Evolutionary conservation across 2,888 invertebrate genomes (phyloP).

Genomic region (Mylabris sibirica): DNA sequence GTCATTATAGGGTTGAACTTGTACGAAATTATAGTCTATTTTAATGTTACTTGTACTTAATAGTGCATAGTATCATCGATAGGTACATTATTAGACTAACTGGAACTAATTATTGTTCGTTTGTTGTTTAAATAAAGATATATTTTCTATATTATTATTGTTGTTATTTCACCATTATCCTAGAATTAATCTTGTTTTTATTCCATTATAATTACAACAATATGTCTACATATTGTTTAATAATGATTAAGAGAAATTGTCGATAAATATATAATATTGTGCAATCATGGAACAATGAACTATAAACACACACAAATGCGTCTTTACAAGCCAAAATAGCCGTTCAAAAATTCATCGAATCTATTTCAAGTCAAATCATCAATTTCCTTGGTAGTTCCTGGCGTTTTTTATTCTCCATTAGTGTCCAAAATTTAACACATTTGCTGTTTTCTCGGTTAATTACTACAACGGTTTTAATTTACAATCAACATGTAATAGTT

Average conservation of each 20-base stretch:
- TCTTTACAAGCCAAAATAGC: no score
- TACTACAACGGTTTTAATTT: no score
- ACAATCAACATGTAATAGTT: no score
- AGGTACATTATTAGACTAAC: conserved; percentile 14
- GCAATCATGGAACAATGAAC: conserved; percentile 4
- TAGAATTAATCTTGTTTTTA: background rate
- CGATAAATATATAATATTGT: background rate
- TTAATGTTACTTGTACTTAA: conserved; percentile 15
- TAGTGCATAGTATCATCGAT: conserved; percentile 20
- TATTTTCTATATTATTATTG: conserved; percentile 6
- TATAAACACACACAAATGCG: background rate
- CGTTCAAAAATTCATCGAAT: background rate
- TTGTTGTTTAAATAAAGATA: conserved; percentile 11
- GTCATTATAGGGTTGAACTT: conserved; percentile 6
- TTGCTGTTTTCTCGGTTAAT: no score
- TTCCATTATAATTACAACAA: background rate
- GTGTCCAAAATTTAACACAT: no score
- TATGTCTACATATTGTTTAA: background rate
- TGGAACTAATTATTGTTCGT: conserved; percentile 22
- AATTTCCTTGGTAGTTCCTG: no score
- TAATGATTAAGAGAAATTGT: background rate
- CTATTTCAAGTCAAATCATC: no score
- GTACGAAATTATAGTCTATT: conserved; percentile 14
- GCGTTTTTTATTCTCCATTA: no score
- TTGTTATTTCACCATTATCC: conserved; percentile 11